A percentile compares a stretch with the other conserved stretches of the same genome.
Evolutionary conservation across 2,113 vertebrate genomes (phyloP).

Genomic region (Corapipo altera): DNA sequence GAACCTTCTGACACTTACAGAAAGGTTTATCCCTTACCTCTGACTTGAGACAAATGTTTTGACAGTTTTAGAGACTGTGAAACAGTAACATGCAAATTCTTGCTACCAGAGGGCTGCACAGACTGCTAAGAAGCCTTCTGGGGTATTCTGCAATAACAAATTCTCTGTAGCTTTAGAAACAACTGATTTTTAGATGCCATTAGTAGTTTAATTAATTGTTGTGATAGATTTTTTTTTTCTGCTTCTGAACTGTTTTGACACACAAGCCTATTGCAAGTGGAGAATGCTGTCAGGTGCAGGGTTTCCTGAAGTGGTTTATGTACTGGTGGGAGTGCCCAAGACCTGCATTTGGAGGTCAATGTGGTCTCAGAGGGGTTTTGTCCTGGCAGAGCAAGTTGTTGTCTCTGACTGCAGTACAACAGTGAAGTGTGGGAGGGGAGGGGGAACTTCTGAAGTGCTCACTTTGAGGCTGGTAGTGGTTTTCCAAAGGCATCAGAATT

Average conservation of each 20-base stretch:
- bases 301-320: not conserved
- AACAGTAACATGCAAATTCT: not conserved
- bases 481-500: not conserved
- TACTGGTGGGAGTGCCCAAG: not conserved
- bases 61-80: not conserved
- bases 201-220: not conserved
- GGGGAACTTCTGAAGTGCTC: not conserved
- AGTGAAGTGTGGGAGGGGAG: not conserved
- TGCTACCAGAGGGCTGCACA: not conserved
- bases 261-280: not conserved
- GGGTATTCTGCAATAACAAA: not conserved
- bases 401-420: not conserved
- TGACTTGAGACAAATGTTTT: not conserved
- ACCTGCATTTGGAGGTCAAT: not conserved
- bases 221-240: not conserved
- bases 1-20: rapidly evolving
- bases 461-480: not conserved
- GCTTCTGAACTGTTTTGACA: not conserved
- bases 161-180: not conserved
- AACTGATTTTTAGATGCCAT: not conserved
- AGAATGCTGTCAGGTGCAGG: not conserved
- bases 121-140: constrained; percentile 25
- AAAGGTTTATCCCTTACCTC: not conserved
- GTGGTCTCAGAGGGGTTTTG: not conserved
- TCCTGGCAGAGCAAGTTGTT: not conserved